Evolutionary conservation across 2,797 vertebrate species (phyloP), one percentile per base, ranked within the genome.

Genomic region (Neostethus bicornis): DNA sequence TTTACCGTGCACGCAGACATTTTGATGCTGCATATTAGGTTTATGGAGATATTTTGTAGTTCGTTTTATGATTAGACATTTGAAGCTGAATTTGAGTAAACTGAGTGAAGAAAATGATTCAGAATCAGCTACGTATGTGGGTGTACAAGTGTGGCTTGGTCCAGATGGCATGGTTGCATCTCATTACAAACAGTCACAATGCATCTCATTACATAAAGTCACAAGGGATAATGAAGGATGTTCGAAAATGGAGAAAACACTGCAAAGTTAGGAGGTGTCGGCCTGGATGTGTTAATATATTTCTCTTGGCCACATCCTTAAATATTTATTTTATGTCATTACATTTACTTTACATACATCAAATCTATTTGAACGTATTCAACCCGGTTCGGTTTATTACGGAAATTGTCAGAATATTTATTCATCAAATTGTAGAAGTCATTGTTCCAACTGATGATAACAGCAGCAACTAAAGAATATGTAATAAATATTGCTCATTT

Each of bases 121-220:
- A 37, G 39, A 31, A 4, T 29, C 11, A 60, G 42, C n/a, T 12
- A 0, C 16, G 42, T 70, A 49, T 21, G 25, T 51, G 25, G 44
- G 35, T 64, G 3, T 29, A 34, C 67, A 63, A 16, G 21, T 51
- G 26, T 48, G 25, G 63, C 39, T 28, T 3, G 5, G 51, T 68
- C 72, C 78, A 83, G 79, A 82, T 80, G 83, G 83, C 49, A 8
- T 60, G 62, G 66, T 54, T 56, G 65, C 70, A 78, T 84, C 80
- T 74, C 75, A 83, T 80, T 76, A 77, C 55, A 70, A 76, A 37
- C 14, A 64, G 57, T 68, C 63, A 66, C 67, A 37, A 65, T 59
- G 64, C 70, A 77, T 83, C 75, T 73, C 72, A 81, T 80, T 73
- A 77, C 56, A 65, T 66, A 45, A n/a, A 58, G 56, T 63, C 60